Conservation (phyloP, 2,888 invertebrate species). For the Melanophora roralis region DNA sequence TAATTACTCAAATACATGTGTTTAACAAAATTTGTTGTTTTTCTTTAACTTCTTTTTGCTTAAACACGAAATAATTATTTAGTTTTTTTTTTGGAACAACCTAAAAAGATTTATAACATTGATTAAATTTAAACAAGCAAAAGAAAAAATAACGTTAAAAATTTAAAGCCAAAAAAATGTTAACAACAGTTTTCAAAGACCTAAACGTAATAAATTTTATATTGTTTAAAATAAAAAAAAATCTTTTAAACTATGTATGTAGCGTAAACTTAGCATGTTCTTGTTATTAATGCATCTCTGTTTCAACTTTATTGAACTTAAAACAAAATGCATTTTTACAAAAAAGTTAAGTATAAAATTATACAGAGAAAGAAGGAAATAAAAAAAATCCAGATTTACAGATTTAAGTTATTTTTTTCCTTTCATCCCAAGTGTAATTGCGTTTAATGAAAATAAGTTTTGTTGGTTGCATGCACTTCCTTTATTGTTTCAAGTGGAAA, state of each 20-base stretch:
- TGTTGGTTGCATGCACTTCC: slow-evolving; percentile 11
- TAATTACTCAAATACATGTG: slow-evolving; percentile 4
- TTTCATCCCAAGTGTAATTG: background rate
- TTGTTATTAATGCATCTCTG: background rate
- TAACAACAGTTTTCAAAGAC: background rate
- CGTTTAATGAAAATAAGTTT: background rate
- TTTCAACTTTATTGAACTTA: slow-evolving; percentile 31
- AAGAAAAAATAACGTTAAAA: too few species aligned
- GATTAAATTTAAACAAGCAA: slow-evolving; percentile 7
- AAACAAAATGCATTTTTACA: background rate
- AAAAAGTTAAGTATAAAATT: background rate
- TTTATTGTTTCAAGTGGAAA: slow-evolving; percentile 31
- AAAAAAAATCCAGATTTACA: too few species aligned
- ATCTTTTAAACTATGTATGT: slow-evolving; percentile 21
- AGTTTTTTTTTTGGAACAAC: slow-evolving; percentile 8
- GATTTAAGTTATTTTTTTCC: background rate
- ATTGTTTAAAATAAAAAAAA: slow-evolving; percentile 6
- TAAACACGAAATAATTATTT: background rate
- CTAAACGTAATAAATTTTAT: slow-evolving; percentile 14
- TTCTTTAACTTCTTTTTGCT: background rate
- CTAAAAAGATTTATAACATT: slow-evolving; percentile 9
- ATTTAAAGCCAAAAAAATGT: too few species aligned
- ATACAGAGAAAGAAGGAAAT: too few species aligned
- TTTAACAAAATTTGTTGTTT: background rate
- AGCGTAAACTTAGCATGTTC: too few species aligned